phyloP scores from a whole-genome alignment of 2,888 invertebrate species.

The Camptogramma bilineatum region DNA sequence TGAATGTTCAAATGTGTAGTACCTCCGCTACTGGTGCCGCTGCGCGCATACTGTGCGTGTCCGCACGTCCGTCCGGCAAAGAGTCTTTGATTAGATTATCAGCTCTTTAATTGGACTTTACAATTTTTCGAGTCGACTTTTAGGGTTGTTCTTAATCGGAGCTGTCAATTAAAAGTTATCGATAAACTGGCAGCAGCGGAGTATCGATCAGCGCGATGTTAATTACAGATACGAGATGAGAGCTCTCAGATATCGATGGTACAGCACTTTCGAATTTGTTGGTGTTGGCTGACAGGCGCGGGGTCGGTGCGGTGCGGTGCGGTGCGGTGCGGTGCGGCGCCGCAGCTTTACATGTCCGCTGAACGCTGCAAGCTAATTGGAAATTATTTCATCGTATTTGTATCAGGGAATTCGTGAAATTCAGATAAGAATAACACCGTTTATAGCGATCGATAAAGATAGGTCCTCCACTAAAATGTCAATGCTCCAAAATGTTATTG shows the following conservation, averaged over 20 bases:
- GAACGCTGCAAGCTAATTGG: slow-evolving; percentile 14
- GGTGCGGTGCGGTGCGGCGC: not conserved
- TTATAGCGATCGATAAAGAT: slow-evolving; percentile 24
- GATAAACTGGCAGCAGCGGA: slow-evolving; percentile 48
- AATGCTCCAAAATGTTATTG: slow-evolving; percentile 16
- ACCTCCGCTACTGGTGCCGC: not conserved
- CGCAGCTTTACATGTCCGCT: too few relatives aligned
- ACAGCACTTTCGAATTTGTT: slow-evolving; percentile 45
- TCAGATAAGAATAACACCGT: slow-evolving; percentile 8
- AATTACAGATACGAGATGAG: slow-evolving; percentile 66
- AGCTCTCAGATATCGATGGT: slow-evolving; percentile 27
- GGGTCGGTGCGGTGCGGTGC: slow-evolving; percentile 5
- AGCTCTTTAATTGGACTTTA: slow-evolving; percentile 46
- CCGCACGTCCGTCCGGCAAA: slow-evolving; percentile 11
- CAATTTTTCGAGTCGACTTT: slow-evolving; percentile 42
- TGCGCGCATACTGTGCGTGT: not conserved
- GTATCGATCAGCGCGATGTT: slow-evolving; percentile 69
- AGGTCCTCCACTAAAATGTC: slow-evolving; percentile 12
- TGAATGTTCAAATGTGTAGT: not conserved
- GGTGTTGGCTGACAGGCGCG: slow-evolving; percentile 47
- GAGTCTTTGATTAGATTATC: slow-evolving; percentile 44
- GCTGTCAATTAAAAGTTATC: slow-evolving; percentile 61
- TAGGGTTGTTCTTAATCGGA: slow-evolving; percentile 54
- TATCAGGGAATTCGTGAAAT: slow-evolving; percentile 23
- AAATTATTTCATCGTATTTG: slow-evolving; percentile 16